phyloP scores from a whole-genome alignment of 2,888 invertebrate species.

The Copidosoma aretas region DNA sequence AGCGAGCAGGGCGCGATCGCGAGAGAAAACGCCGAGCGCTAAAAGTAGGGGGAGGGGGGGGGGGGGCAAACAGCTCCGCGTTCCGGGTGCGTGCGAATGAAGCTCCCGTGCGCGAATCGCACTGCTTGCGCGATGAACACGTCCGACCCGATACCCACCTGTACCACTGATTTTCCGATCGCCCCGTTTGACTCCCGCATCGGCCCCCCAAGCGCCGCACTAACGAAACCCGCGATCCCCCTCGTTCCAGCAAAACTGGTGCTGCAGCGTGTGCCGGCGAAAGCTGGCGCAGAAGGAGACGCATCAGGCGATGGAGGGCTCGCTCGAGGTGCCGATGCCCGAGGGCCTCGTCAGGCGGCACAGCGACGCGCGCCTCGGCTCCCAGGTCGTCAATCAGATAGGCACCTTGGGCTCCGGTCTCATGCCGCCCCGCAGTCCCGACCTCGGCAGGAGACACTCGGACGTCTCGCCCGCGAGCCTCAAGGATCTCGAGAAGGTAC shows the following conservation, averaged over 20 bases:
- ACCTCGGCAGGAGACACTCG: slow-evolving; percentile 77
- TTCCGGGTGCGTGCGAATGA: no score
- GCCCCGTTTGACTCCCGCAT: neutral
- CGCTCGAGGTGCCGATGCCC: slow-evolving; percentile 79
- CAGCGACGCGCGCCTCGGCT: slow-evolving; percentile 76
- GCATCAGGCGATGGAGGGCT: slow-evolving; percentile 78
- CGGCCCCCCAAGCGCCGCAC: neutral
- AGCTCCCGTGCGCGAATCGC: no score
- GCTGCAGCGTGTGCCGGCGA: slow-evolving; percentile 87
- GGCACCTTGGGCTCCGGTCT: slow-evolving; percentile 68
- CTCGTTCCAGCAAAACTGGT: slow-evolving; percentile 74
- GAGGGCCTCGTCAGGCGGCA: slow-evolving; percentile 82
- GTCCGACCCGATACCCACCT: neutral
- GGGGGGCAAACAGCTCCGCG: no score
- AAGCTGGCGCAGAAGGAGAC: slow-evolving; percentile 74
- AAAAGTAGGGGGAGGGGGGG: no score
- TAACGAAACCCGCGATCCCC: neutral
- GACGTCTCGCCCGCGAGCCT: slow-evolving; percentile 87
- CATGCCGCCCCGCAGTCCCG: slow-evolving; percentile 85
- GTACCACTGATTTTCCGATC: neutral
- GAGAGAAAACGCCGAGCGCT: no score
- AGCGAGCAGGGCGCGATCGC: no score
- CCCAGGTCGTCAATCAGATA: slow-evolving; percentile 61
- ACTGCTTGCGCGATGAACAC: no score
- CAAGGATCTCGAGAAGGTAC: slow-evolving; percentile 88